Conservation (phyloP, 2,888 invertebrate genomes). For the Nemoura dubitans region DNA sequence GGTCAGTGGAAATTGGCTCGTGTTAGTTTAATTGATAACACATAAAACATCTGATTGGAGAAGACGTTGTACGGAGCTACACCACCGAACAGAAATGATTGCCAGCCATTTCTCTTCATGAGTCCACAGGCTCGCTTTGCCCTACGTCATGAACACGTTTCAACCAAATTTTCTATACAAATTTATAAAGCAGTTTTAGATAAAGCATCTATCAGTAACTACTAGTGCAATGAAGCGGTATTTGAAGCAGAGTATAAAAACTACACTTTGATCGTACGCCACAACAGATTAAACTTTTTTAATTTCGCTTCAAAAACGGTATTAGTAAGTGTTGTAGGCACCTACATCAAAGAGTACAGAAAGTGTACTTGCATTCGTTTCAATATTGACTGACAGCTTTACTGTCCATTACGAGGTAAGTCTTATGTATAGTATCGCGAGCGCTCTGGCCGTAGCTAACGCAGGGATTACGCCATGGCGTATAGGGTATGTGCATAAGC, state of each 20-base stretch:
- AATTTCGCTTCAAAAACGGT: not conserved
- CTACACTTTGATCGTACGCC: no score
- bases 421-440: not conserved
- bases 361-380: constrained; percentile 14
- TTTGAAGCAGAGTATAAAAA: no score
- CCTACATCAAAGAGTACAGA: not conserved
- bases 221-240: no score
- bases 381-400: constrained; percentile 25
- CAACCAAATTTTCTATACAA: not conserved
- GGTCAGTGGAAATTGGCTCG: not conserved
- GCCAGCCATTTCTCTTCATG: not conserved
- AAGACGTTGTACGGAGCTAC: not conserved
- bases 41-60: not conserved
- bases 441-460: not conserved
- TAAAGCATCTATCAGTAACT: not conserved
- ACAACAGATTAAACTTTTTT: constrained; percentile 15
- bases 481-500: not conserved
- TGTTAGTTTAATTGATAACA: not conserved
- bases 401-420: not conserved
- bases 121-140: not conserved
- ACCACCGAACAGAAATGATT: not conserved
- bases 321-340: not conserved
- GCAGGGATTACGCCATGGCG: not conserved
- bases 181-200: not conserved
- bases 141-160: not conserved